phyloP scores from a whole-genome alignment of 1,140 invertebrate genomes.

The Camponotus vicinus region DNA sequence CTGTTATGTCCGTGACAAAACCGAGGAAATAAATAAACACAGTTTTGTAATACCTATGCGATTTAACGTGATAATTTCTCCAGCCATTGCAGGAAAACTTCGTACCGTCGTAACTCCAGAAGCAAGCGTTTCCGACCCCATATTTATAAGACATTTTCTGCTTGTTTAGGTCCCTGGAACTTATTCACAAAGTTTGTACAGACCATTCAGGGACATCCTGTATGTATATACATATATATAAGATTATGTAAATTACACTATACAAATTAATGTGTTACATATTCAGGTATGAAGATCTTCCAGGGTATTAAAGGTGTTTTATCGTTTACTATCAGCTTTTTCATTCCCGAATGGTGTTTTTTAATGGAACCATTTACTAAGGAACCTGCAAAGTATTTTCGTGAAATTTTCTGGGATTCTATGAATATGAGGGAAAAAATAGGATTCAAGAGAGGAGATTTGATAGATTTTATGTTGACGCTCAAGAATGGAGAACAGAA shows the following conservation, averaged over 20 bases:
- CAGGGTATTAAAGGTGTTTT: constrained; percentile 70
- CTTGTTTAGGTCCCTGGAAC: no score
- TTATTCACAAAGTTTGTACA: no score
- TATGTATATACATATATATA: background rate
- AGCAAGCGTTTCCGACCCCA: no score
- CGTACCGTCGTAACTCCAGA: no score
- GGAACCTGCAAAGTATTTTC: constrained; percentile 73
- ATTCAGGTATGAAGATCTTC: constrained; percentile 73
- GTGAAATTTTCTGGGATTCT: constrained; percentile 76
- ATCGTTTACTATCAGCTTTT: constrained; percentile 75
- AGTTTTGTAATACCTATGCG: no score
- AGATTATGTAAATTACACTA: background rate
- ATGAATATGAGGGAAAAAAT: constrained; percentile 72
- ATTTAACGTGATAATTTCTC: no score
- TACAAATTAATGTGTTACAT: background rate
- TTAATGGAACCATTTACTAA: constrained; percentile 68
- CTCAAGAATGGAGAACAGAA: constrained; percentile 78
- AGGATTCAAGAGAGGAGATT: constrained; percentile 73
- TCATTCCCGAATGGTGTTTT: constrained; percentile 71
- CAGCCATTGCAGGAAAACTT: no score
- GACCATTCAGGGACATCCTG: no score
- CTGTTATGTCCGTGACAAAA: no score
- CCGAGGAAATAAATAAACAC: no score
- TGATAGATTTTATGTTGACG: constrained; percentile 76
- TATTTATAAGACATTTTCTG: no score